Evolutionary conservation across 2,888 invertebrate genomes (phyloP), one percentile per base, ranked within the genome.

Genomic region (Hydroisotoma schaefferi): DNA sequence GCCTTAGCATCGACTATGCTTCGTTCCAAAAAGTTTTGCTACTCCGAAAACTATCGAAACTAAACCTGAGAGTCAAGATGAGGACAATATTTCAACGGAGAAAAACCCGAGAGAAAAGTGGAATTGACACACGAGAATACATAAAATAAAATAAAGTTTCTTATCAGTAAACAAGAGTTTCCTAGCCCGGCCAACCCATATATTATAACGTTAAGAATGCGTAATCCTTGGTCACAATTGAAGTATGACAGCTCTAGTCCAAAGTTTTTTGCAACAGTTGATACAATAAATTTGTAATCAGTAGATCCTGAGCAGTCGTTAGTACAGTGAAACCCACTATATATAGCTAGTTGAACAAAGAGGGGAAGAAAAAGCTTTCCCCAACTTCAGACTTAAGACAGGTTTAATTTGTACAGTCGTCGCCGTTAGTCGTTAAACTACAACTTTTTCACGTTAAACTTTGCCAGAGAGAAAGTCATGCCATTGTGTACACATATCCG

Each of bases 211-310:
- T 63, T 59, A 63, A 40, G 40, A 15, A 40, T 40, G 40, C 40
- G 40, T 40, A 66, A 66, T 68, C 66, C 64, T 54, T 27, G 57
- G 65, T 65, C 66, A 67, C 71, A 71, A 71, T 69, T 69, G 64
- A 66, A 68, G 68, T 68, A 67, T 68, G 71, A 68, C 68, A 65
- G 66, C 62, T 60, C 55, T 55, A 49, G 52, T 60, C 61, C 15
- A 40, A 63, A 58, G 63, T 67, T 59, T 40, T 44, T 55, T 44
- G 54, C 52, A 61, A 59, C 53, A 63, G 68, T 69, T 71, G 68
- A 68, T 69, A 67, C 71, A 71, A 71, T 71, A 71, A 71, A 69
- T 69, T 69, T 68, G 63, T 71, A 71, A 69, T 69, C 69, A 68
- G 65, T 49, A 62, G 65, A 68, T 69, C 67, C 59, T 33, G 43